Percentiles rank a stretch among this genome's conserved stretches.
These are phyloP conservation scores for Siniperca obscura DNA, from an alignment of 2,797 vertebrate genomes.

Conservation along the genomic window DNA sequence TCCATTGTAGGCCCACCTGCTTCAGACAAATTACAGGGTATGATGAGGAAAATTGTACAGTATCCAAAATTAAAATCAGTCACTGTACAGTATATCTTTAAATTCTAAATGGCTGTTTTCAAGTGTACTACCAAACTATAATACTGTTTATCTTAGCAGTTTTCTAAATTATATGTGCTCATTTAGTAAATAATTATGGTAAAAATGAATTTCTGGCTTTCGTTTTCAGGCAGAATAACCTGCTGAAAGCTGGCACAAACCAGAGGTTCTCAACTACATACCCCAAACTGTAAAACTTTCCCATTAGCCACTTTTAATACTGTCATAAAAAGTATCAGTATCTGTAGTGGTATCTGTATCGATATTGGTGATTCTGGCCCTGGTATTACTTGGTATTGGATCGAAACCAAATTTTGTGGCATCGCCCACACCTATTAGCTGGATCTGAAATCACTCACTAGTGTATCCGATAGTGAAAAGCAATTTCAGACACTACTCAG, in stretches of 20 bases:
- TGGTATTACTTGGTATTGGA: not conserved
- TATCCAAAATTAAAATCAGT: slow-evolving; percentile 61
- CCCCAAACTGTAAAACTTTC: not conserved
- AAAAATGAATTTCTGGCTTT: not conserved
- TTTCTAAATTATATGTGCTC: slow-evolving; percentile 13
- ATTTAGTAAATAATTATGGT: slow-evolving; percentile 31
- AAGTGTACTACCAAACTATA: slow-evolving; percentile 20
- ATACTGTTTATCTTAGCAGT: slow-evolving; percentile 34
- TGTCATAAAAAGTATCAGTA: not conserved
- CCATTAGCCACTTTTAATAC: not conserved
- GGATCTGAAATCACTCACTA: not conserved
- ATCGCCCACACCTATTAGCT: too few species aligned
- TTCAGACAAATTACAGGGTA: slow-evolving; percentile 75
- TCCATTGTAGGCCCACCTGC: slow-evolving; percentile 62
- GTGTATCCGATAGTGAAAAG: not conserved
- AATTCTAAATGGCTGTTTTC: slow-evolving; percentile 72
- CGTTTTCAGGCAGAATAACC: not conserved
- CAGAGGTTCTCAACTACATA: not conserved
- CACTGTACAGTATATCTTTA: slow-evolving; percentile 61
- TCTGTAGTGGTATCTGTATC: not conserved
- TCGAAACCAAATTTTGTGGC: not conserved
- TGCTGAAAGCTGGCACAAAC: not conserved
- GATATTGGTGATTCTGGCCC: not conserved
- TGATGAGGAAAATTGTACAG: slow-evolving; percentile 70
- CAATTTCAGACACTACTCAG: too few species aligned